A percentile compares a stretch with the other conserved stretches of the same genome.
phyloP scores from a whole-genome alignment of 2,797 vertebrate genomes.

The Peromyscus melanophrys region DNA sequence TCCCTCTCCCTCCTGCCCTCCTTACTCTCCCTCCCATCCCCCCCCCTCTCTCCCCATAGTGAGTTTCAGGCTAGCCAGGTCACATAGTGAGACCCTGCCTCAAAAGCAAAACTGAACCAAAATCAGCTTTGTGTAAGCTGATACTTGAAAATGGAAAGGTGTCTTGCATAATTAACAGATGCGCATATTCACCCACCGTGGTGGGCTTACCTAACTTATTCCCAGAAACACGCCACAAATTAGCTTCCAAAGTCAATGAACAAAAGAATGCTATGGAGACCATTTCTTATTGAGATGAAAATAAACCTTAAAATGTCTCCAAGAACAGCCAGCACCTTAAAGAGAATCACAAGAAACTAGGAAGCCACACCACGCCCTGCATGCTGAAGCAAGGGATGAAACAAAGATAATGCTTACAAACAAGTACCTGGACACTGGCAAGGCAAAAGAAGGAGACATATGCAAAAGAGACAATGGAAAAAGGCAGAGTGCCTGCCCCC shows the following conservation, averaged over 20 bases:
- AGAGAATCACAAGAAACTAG: conserved; percentile 16
- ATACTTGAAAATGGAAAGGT: conserved; percentile 10
- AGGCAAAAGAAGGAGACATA: neutral
- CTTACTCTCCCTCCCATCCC: neutral
- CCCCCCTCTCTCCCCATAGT: neutral
- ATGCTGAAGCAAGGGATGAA: neutral
- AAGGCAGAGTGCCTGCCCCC: neutral
- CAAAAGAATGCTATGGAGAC: neutral
- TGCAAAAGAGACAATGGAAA: neutral
- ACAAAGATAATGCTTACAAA: neutral
- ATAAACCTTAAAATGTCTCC: neutral
- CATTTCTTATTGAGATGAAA: conserved; percentile 21
- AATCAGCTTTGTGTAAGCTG: neutral
- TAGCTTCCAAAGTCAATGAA: neutral
- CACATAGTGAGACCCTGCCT: neutral
- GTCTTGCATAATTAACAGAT: neutral
- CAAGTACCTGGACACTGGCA: no score
- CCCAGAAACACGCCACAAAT: neutral
- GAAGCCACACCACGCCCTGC: neutral
- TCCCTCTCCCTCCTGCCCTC: neutral
- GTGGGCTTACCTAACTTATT: neutral
- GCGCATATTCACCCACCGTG: neutral
- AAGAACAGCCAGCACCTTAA: conserved; percentile 6
- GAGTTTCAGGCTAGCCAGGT: neutral
- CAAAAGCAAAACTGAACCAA: neutral